Evolutionary conservation across 2,888 invertebrate genomes (phyloP).

Genomic region (Meganola albula): DNA sequence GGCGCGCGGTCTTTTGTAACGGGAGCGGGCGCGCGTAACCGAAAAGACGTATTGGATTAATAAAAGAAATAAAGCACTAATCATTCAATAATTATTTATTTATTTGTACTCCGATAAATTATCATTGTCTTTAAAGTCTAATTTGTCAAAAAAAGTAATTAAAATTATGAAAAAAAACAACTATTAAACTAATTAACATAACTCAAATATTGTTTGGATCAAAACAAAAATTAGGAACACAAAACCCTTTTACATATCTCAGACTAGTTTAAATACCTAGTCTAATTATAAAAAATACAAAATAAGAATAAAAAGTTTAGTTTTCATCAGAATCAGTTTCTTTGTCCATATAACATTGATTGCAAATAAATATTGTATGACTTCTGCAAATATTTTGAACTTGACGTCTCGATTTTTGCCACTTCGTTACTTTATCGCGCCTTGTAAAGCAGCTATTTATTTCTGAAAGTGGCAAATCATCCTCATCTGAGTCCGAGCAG

Average conservation of each 20-base stretch:
- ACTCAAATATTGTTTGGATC: constrained; percentile 1
- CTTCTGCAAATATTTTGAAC: constrained; percentile 21
- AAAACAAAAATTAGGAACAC: constrained; percentile 7
- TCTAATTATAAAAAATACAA: not conserved
- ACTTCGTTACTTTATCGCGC: constrained; percentile 24
- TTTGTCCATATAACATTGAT: constrained; percentile 16
- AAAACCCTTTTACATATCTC: constrained; percentile 7
- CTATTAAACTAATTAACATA: not conserved
- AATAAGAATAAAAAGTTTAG: not conserved
- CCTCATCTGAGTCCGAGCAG: constrained; percentile 20
- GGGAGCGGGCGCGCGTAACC: constrained; percentile 8
- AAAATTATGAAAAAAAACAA: not conserved
- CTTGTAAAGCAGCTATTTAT: constrained; percentile 10
- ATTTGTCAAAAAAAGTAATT: not conserved
- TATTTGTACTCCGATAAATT: not conserved
- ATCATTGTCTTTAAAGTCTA: not conserved
- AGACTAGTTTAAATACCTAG: constrained; percentile 3
- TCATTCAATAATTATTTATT: constrained; percentile 1
- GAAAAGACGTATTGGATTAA: constrained; percentile 7
- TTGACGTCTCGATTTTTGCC: constrained; percentile 24
- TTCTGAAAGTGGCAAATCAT: constrained; percentile 20
- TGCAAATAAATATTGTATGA: constrained; percentile 16
- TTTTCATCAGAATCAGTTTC: constrained; percentile 11
- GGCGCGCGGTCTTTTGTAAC: constrained; percentile 6
- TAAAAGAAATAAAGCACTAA: constrained; percentile 2